Conservation (phyloP, 2,113 vertebrate species). For the Pseudorhombus dupliciocellatus region DNA sequence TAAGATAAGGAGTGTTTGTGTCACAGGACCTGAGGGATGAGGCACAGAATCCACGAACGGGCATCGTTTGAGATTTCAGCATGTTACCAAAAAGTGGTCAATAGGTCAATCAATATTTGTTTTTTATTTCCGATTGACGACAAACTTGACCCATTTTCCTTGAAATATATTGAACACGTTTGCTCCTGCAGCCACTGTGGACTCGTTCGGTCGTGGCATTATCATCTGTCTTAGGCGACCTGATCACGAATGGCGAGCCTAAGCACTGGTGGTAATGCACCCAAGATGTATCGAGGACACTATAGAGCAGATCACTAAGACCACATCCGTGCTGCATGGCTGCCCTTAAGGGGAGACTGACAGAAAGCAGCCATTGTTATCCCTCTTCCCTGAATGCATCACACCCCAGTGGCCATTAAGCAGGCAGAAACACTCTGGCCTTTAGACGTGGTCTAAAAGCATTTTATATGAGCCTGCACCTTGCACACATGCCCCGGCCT, state of each 20-base stretch:
- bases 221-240: not conserved
- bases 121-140: too few relatives aligned
- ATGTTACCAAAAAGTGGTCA: not conserved
- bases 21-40: not conserved
- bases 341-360: not conserved
- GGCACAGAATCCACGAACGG: not conserved
- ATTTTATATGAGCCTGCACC: not conserved
- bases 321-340: not conserved
- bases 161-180: too few relatives aligned
- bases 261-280: not conserved
- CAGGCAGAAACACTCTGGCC: not conserved
- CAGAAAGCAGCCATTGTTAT: not conserved
- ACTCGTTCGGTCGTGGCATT: not conserved
- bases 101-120: not conserved
- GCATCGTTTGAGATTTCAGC: not conserved
- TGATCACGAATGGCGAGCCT: not conserved
- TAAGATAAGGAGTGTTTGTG: not conserved
- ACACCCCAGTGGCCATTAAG: not conserved
- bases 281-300: not conserved
- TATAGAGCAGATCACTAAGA: not conserved
- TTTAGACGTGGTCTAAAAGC: not conserved
- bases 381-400: not conserved
- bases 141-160: too few relatives aligned
- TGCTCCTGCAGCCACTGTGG: not conserved
- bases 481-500: not conserved